These are phyloP conservation scores for Apocrypta bakeri DNA, from an alignment of 1,140 invertebrate genomes.

Conservation along the genomic window DNA sequence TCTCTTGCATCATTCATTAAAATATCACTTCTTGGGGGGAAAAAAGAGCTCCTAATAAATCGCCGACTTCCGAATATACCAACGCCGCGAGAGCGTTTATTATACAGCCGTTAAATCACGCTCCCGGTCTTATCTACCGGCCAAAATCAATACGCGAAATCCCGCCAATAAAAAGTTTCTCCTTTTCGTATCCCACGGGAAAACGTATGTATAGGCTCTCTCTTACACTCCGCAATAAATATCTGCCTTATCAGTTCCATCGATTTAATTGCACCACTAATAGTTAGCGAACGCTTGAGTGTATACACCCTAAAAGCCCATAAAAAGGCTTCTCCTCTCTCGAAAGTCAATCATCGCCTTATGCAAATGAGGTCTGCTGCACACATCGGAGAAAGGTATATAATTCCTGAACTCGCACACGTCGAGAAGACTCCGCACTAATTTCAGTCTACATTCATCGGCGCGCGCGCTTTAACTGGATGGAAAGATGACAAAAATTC, in stretches of 20 bases:
- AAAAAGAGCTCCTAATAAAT: not conserved
- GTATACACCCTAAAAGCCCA: not conserved
- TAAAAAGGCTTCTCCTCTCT: not conserved
- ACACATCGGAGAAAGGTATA: not conserved
- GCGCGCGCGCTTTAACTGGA: too few relatives aligned
- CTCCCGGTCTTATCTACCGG: not conserved
- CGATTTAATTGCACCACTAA: slow-evolving; percentile 31
- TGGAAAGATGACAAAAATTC: not conserved
- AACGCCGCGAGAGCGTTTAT: too few relatives aligned
- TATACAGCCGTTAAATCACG: not conserved
- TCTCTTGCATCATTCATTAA: not conserved
- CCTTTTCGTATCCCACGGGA: not conserved
- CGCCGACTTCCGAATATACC: not conserved
- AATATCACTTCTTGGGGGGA: not conserved
- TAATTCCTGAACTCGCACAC: not conserved
- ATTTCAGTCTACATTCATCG: too few relatives aligned
- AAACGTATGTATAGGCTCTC: not conserved
- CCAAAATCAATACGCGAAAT: not conserved
- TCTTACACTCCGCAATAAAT: slow-evolving; percentile 12
- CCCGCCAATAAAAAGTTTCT: slow-evolving; percentile 12
- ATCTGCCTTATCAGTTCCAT: slow-evolving; percentile 11
- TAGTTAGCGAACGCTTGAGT: not conserved
- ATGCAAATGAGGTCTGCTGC: slow-evolving; percentile 5
- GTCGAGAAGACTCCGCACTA: too few relatives aligned
- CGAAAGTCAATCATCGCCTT: slow-evolving; percentile 33